Evolutionary conservation across 2,113 vertebrate genomes (phyloP), one percentile per base, ranked within the genome.

Genomic region (Galbula dea): DNA sequence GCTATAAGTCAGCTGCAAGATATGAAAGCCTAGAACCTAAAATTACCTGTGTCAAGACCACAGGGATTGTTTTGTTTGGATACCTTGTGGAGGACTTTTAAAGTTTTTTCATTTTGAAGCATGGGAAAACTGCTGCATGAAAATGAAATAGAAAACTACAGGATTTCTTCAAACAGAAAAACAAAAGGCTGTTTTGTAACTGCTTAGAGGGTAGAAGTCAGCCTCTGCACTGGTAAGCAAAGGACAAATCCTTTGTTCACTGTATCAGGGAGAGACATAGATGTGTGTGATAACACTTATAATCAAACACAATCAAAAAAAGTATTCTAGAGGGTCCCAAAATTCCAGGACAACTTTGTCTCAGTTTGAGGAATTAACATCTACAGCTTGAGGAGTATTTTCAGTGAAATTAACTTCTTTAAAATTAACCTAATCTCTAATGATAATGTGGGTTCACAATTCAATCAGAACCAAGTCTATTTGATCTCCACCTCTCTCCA

Each of bases 61-160:
- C 82, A 88, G 91, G 89, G 73, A 81, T 87, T 95, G 78, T 95
- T 95, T 95, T 90, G 62, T 94, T 95, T 94, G 92, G 95, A 93
- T 90, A 86, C 30, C 67, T 85, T 85, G 37, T 80, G 86, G 29
- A 92, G 27, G 15, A n/a, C 18, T 93, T 90, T 20, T 17, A 29
- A 18, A 43, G 41, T 43, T 43, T 48, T 61, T 61, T 76, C n/a
- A 84, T 88, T 93, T 74, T 83, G 61, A 90, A 93, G 39, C 21
- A 71, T 21, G 12, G 48, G 93, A 79, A 52, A 86, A 79, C 49
- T 86, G 46, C 79, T 72, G 18, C 48, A 67, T 55, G 37, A 74
- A 87, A 86, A 90, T 32, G 10, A 29, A 66, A 87, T 24, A 93
- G 39, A 95, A 72, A 82, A 95, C 65, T 24, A 55, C 43, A 69